A percentile compares a stretch with the other conserved stretches of the same genome.
phyloP scores from a whole-genome alignment of 37 sponge, comb jelly and placozoan genomes.

The Oopsacas minuta region DNA sequence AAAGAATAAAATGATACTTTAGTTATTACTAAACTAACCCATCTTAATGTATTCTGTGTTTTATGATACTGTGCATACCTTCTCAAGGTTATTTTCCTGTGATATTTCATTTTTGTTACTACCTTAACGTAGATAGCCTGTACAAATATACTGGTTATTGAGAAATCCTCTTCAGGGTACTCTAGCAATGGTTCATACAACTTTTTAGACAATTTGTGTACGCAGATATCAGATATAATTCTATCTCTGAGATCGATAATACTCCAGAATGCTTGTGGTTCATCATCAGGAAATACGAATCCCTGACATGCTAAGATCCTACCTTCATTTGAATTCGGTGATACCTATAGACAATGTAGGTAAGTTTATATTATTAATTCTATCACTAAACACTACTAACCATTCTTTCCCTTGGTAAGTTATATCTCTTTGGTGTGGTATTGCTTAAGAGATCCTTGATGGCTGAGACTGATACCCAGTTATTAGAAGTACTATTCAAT shows the following conservation, averaged over 20 bases:
- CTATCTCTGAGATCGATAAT: neutral
- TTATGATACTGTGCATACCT: neutral
- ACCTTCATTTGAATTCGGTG: neutral
- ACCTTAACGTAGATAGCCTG: neutral
- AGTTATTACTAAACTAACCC: no score
- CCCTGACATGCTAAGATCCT: neutral
- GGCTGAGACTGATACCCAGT: neutral
- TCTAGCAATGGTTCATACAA: neutral
- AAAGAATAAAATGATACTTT: no score
- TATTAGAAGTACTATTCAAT: neutral
- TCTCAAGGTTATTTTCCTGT: neutral
- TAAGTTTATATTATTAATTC: neutral
- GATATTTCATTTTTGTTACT: neutral
- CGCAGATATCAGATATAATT: neutral
- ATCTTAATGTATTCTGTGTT: neutral
- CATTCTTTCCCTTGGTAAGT: neutral
- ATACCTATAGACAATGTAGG: neutral
- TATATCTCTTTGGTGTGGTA: neutral
- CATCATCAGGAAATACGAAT: neutral
- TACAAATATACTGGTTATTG: neutral
- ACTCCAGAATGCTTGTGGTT: neutral
- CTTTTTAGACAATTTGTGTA: neutral
- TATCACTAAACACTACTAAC: neutral
- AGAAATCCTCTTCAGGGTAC: neutral
- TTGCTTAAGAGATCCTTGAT: neutral